phyloP scores from a whole-genome alignment of 2,888 invertebrate genomes.

The Hybos culiciformis region DNA sequence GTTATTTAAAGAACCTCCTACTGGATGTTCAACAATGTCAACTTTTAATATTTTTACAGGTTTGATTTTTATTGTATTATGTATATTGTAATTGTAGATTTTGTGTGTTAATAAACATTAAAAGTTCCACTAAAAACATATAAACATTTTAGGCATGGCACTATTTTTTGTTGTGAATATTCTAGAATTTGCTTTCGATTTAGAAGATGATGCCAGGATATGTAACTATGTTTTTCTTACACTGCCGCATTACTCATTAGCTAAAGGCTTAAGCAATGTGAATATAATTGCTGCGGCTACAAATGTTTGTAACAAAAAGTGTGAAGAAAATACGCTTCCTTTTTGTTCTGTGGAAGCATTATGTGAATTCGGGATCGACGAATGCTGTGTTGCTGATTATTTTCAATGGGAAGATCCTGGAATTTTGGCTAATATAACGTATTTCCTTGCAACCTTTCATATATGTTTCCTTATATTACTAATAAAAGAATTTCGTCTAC shows the following conservation, averaged over 20 bases:
- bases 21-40: slow-evolving; percentile 59
- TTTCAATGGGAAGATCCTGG: slow-evolving; percentile 57
- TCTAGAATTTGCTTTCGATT: too few relatives aligned
- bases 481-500: slow-evolving; percentile 41
- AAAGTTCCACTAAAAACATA: too few relatives aligned
- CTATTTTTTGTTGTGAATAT: slow-evolving; percentile 56
- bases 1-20: slow-evolving; percentile 56
- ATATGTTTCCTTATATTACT: slow-evolving; percentile 48
- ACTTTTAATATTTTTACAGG: slow-evolving; percentile 61
- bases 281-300: slow-evolving; percentile 19
- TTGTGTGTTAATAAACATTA: too few relatives aligned
- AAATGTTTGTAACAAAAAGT: slow-evolving; percentile 14
- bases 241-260: slow-evolving; percentile 58
- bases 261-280: too few relatives aligned
- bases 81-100: too few relatives aligned
- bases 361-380: too few relatives aligned
- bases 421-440: slow-evolving; percentile 50
- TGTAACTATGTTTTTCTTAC: slow-evolving; percentile 42
- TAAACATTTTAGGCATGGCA: slow-evolving; percentile 46
- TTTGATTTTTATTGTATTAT: slow-evolving; percentile 27
- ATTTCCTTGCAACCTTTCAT: slow-evolving; percentile 42
- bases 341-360: too few relatives aligned
- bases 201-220: slow-evolving; percentile 42
- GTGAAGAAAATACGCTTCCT: too few relatives aligned
- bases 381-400: too few relatives aligned